Conservation (phyloP, 2,888 invertebrate genomes). For the Cacoxenus indagator region DNA sequence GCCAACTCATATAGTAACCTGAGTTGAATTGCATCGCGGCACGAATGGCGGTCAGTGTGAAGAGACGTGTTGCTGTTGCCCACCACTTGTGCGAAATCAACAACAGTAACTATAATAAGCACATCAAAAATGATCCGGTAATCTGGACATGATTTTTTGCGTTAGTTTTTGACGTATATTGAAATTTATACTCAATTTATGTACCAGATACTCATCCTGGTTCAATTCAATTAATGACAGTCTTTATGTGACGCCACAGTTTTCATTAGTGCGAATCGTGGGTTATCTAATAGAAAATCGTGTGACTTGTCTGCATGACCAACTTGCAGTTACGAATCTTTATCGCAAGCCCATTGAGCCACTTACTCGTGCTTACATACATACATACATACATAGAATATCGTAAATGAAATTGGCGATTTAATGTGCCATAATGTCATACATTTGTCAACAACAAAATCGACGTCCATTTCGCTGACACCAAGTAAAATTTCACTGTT, state of each 20-base stretch:
- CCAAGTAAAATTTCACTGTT: neutral
- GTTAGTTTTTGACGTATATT: neutral
- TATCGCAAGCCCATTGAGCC: neutral
- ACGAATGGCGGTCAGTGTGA: slow-evolving; percentile 20
- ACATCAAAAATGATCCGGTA: too few species aligned
- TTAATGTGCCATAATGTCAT: too few species aligned
- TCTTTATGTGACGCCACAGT: too few species aligned
- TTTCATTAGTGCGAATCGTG: too few species aligned
- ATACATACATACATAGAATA: too few species aligned
- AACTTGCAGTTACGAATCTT: neutral
- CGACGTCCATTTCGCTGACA: too few species aligned
- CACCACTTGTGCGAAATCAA: neutral
- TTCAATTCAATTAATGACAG: too few species aligned
- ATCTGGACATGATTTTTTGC: neutral
- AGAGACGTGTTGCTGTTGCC: slow-evolving; percentile 1
- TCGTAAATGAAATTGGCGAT: neutral
- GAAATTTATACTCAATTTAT: neutral
- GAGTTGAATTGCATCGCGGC: slow-evolving; percentile 20
- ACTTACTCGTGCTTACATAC: too few species aligned
- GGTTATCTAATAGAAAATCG: neutral
- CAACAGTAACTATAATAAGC: neutral
- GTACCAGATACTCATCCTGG: neutral
- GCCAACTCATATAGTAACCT: too few species aligned
- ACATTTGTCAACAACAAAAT: neutral
- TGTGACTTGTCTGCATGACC: neutral